Base-by-base conservation (phyloP, 2,797 vertebrate species). In the Notamacropus eugenii region DNA sequence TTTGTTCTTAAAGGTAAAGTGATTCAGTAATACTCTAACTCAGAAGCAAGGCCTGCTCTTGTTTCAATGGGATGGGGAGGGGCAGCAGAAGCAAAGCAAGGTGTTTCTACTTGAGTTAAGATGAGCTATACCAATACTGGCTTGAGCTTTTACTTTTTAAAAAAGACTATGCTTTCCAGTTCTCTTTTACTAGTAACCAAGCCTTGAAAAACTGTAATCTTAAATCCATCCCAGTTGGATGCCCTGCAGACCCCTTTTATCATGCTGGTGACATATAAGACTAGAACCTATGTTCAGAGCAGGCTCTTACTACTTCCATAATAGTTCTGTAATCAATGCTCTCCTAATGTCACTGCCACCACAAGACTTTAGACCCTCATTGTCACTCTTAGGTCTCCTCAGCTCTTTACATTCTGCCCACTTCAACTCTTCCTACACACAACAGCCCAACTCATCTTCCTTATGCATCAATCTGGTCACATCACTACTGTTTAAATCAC, bases 1-100 rank as follows among this genome's bases (percentile, higher is more conserved):
- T 92, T 92, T 96, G 91, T 90, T 82, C 92, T 57, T 28, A 91
- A 93, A 93, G 82, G 62, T 55, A 95, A 95, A 82, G 11, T 55
- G 57, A 74, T 93, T 62, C 87, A 92, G 54, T 31, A 90, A 91
- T 58, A 54, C 62, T 46, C 5, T 24, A 50, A 50, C 40, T 87
- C 92, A 55, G 82, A 95, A 94, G 31, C n/a, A 34, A 94, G 29
- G 55, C 57, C 40, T 55, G 90, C 54, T 58, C 74, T 67, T 67
- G 3, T 46, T 46, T 82, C 46, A 82, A 27, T 46, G 74, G 40
- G 40, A 82, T 87, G 40, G 40, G 74, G 74, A 50, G 22, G 31
- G 9, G 22, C 22, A 87, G 74, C 8, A 87, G 22, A 87, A 74
- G 31, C 29, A 67, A 74, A 50, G 22, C 40, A 27, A 87, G 74